Base-by-base conservation (phyloP, 2,888 invertebrate genomes). In the Aporophyla nigra region DNA sequence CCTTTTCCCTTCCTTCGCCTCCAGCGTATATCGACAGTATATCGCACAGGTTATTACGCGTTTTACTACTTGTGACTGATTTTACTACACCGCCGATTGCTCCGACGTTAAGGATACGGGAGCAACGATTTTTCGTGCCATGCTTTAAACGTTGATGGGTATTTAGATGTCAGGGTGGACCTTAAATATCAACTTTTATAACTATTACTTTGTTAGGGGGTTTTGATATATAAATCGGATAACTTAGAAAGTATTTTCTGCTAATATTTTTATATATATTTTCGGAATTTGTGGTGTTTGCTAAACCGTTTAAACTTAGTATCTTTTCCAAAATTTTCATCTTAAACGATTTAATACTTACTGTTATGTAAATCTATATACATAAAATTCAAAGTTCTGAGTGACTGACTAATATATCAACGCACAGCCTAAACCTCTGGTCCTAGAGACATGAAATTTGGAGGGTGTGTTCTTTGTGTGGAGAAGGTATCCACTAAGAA, bases 41-140 rank as follows among this genome's bases (percentile, higher is more conserved):
- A 96, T 95, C 91, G 94, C 85, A 80, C 83, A 93, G 86, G 94
- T 96, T 96, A 96, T 95, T 91, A 93, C 93, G 80, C 82, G 81
- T 91, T 96, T 96, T 94, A 96, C 91, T 92, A 88, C 94, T 93
- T 94, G 95, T 95, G 96, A 96, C 96, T 94, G 95, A 96, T 94
- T 96, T 96, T 96, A 96, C 93, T 93, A 91, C 93, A 84, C 93
- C 94, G 94, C 91, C 93, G 91, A 93, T 93, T 91, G 93, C 87
- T 75, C 82, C 86, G 86, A 53, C 87, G 88, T 90, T 88, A 90
- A 89, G 88, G 82, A 87, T 74, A 88, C 89, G 83, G 91, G 89
- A 87, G 83, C 86, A 76, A 85, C 14, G 86, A 88, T 89, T 84
- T 82, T 80, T 83, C 82, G 83, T 85, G 84, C 68, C 87, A 86